Conservation (phyloP, 2,888 invertebrate species). For the Nemapogon koenigi region DNA sequence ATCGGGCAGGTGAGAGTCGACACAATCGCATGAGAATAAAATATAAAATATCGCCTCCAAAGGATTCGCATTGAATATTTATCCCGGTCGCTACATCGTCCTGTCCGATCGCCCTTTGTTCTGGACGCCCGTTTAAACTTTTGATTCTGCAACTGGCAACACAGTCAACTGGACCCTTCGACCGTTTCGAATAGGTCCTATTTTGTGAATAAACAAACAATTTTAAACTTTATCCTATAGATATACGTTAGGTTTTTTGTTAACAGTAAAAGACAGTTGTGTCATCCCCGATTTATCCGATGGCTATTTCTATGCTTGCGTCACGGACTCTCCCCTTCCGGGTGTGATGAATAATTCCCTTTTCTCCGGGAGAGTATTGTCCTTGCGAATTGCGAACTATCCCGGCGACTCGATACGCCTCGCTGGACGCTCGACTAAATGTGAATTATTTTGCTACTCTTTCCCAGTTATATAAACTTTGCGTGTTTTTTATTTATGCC, state of each 20-base stretch:
- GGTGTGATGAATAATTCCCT: constrained; percentile 66
- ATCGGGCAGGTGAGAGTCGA: constrained; percentile 51
- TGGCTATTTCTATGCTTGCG: constrained; percentile 60
- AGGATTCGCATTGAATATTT: constrained; percentile 65
- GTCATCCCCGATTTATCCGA: no score
- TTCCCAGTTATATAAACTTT: constrained; percentile 4
- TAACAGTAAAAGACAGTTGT: no score
- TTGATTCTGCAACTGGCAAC: constrained; percentile 64
- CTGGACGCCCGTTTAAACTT: constrained; percentile 62
- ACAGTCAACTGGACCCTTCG: constrained; percentile 60
- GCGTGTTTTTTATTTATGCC: constrained; percentile 4
- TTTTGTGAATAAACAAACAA: no score
- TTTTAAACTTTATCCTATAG: no score
- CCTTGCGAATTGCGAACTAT: constrained; percentile 60
- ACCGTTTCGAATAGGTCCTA: not conserved
- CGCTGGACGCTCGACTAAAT: constrained; percentile 23
- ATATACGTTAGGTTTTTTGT: no score
- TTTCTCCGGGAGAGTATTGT: constrained; percentile 58
- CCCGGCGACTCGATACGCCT: constrained; percentile 56
- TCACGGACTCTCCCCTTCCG: constrained; percentile 64
- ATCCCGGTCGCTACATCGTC: constrained; percentile 41
- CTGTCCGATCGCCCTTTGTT: constrained; percentile 58
- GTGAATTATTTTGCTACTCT: constrained; percentile 1
- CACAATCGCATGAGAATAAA: constrained; percentile 43
- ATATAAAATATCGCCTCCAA: constrained; percentile 60